phyloP scores from a whole-genome alignment of 2,797 vertebrate genomes.

The Todus mexicanus region DNA sequence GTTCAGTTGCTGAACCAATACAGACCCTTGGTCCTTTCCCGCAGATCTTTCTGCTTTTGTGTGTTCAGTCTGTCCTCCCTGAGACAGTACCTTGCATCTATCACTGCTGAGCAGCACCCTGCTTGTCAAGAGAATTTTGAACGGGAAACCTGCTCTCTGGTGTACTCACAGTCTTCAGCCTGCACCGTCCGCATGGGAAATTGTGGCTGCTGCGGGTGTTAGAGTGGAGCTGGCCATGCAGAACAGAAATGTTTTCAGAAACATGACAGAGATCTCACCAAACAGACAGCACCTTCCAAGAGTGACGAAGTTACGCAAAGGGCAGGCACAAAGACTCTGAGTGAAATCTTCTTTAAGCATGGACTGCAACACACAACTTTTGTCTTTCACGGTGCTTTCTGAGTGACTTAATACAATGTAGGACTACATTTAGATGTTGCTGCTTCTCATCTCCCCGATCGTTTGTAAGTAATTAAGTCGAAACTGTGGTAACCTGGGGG shows the following conservation, averaged over 20 bases:
- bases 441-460: not conserved
- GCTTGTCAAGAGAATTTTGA: not conserved
- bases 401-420: not conserved
- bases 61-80: not conserved
- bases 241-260: not conserved
- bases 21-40: not conserved
- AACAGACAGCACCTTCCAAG: not conserved
- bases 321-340: not conserved
- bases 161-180: not conserved
- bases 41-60: not conserved
- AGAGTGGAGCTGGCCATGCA: not conserved
- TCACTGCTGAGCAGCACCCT: not conserved
- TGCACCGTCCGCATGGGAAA: not conserved
- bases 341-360: not conserved
- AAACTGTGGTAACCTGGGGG: not conserved
- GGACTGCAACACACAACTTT: not conserved
- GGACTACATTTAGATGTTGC: not conserved
- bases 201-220: not conserved
- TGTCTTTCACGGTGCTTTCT: not conserved
- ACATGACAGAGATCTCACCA: not conserved
- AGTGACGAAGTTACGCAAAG: not conserved
- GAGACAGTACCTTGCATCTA: not conserved
- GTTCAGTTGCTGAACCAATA: not conserved
- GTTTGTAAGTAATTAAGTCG: not conserved
- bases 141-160: not conserved